These are phyloP conservation scores for Florisuga fusca DNA, from an alignment of 2,797 vertebrate genomes.

Conservation along the genomic window DNA sequence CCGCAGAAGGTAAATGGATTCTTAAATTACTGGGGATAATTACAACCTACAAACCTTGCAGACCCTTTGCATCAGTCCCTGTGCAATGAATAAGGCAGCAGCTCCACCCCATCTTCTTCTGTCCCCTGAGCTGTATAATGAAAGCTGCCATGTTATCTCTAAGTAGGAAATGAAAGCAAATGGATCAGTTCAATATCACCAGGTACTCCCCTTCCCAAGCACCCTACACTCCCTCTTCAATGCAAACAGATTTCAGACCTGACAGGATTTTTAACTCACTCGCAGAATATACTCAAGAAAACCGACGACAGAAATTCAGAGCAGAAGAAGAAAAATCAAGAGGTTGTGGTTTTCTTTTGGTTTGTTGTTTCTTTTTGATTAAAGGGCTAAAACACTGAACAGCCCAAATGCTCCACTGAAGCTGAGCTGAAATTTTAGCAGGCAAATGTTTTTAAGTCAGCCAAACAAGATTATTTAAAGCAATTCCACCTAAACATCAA, in stretches of 20 bases:
- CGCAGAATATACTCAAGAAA: background rate
- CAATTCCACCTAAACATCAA: background rate
- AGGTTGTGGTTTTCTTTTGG: no score
- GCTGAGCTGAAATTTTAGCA: background rate
- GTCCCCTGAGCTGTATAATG: background rate
- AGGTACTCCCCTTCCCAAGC: background rate
- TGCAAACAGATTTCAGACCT: background rate
- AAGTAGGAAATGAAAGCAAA: background rate
- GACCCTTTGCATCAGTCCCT: background rate
- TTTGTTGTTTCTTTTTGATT: no score
- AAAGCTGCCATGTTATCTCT: background rate
- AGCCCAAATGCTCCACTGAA: background rate
- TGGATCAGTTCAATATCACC: background rate
- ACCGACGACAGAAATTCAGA: background rate
- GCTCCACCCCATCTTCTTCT: background rate
- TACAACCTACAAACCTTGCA: background rate
- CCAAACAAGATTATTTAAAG: background rate
- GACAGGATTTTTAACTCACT: background rate
- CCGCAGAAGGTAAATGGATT: constrained; percentile 48
- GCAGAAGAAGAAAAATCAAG: background rate
- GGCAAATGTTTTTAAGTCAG: background rate
- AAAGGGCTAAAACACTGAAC: background rate
- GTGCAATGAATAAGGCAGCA: background rate
- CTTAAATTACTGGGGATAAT: constrained; percentile 56
- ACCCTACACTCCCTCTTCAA: background rate